phyloP scores from a whole-genome alignment of 2,888 invertebrate genomes.

The Drosophila emarginata region DNA sequence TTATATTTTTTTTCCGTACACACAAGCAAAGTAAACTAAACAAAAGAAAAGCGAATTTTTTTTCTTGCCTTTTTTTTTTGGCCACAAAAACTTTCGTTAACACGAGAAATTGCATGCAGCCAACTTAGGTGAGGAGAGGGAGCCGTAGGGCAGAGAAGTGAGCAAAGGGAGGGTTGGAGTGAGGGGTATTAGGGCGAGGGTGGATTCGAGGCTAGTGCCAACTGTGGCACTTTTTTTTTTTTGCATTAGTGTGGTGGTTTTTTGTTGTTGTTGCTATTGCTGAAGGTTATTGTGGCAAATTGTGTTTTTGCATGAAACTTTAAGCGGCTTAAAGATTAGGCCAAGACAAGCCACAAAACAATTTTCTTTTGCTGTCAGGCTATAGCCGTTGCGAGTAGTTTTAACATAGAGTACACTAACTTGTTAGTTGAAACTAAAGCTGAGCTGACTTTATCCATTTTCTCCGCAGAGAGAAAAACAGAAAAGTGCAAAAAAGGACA shows the following conservation, averaged over 20 bases:
- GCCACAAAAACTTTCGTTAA: constrained; percentile 69
- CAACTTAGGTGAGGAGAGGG: constrained; percentile 20
- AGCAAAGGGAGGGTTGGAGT: background rate
- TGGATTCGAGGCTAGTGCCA: constrained; percentile 25
- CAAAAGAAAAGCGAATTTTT: constrained; percentile 64
- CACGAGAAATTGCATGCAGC: constrained; percentile 70
- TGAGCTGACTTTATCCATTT: constrained; percentile 10
- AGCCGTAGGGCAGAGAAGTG: too few relatives aligned
- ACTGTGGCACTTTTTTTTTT: constrained; percentile 50
- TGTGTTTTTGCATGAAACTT: constrained; percentile 59
- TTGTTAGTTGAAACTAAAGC: constrained; percentile 13
- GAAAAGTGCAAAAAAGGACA: too few relatives aligned
- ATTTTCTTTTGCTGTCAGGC: constrained; percentile 9
- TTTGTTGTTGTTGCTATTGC: constrained; percentile 39
- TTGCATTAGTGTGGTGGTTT: background rate
- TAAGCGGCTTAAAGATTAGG: constrained; percentile 65
- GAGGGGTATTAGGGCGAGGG: background rate
- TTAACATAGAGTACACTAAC: background rate
- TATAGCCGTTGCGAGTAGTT: background rate
- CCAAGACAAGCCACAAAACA: constrained; percentile 5
- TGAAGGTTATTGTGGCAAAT: constrained; percentile 72
- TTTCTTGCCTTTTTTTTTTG: constrained; percentile 22
- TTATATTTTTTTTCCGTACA: constrained; percentile 16
- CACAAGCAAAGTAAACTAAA: constrained; percentile 51
- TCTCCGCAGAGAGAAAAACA: background rate